Base-by-base conservation (phyloP, 2,888 invertebrate species). In the Trichogramma dendrolimi region DNA sequence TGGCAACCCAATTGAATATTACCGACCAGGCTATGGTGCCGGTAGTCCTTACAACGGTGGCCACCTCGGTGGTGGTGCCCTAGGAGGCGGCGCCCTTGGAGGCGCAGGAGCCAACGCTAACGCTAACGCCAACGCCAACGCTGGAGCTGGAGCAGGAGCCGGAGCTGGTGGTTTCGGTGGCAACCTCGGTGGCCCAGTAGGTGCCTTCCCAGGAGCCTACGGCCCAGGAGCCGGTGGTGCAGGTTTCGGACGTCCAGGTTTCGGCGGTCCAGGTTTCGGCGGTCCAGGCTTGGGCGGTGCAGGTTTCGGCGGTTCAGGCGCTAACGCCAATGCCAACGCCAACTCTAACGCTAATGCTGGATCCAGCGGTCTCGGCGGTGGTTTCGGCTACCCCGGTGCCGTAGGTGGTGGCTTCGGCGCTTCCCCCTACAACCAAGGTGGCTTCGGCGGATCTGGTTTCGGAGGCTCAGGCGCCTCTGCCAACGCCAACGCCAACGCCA, bases 401-500 rank as follows among this genome's bases (percentile, higher is more conserved):
- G 46, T 11, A 5, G 46, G 54, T 53, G 55, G 8, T 8, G 61
- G 53, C 8, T 40, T 43, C 38, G 54, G 49, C 47, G 27, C 27
- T 27, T 27, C 27, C 27, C 27, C 27, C 40, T 6, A 8, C 38
- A 40, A 40, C 51, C 51, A 51, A 49, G 55, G 10, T 42, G 44
- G 11, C 40, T 39, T 39, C 7, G 50, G 48, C 14, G 57, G 53
- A 43, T 47, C 6, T 14, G 44, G 54, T n/a, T 54, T 38, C 41
- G 52, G 52, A 5, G 42, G 46, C 27, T 27, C 50, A 7, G 60
- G 61, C 38, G 68, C 63, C 43, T 42, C n/a, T 4, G 67, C 69
- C 5, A 68, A 60, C 48, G 71, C 71, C 3, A 67, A 54, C 43
- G 68, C 69, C 1, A 67, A 63, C 6, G 62, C 64, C 4, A 52